Evolutionary conservation across 2,797 vertebrate genomes (phyloP).

Genomic region (Anniella stebbinsi): DNA sequence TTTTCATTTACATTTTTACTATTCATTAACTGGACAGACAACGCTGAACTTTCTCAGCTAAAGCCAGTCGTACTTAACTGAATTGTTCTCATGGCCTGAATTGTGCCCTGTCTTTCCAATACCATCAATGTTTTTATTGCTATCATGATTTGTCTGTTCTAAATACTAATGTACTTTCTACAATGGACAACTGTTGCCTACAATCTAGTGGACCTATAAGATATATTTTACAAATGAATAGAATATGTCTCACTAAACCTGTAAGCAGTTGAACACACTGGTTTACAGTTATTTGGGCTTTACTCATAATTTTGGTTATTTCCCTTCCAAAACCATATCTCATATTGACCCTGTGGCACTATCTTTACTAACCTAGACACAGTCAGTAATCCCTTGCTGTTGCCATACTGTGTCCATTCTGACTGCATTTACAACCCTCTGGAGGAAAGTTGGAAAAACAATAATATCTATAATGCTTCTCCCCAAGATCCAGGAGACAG

Average conservation of each 20-base stretch:
- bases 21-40: background rate
- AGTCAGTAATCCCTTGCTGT: background rate
- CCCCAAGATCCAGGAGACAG: background rate
- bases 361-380: background rate
- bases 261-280: background rate
- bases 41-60: background rate
- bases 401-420: constrained; percentile 8
- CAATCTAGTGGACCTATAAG: background rate
- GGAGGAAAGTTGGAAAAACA: constrained; percentile 20
- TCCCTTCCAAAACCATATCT: constrained; percentile 8
- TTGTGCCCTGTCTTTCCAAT: background rate
- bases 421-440: constrained; percentile 15
- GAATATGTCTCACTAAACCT: constrained; percentile 2
- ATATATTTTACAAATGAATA: background rate
- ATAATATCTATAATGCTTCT: constrained; percentile 13
- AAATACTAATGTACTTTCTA: background rate
- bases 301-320: background rate
- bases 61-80: background rate
- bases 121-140: background rate
- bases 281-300: background rate
- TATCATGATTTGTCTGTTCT: background rate
- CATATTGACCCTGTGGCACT: background rate
- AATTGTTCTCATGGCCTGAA: background rate
- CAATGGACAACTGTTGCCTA: background rate
- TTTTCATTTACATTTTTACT: too few species aligned